Percentiles rank a stretch among this genome's conserved stretches.
Evolutionary conservation across 2,113 vertebrate genomes (phyloP).

Genomic region (Calypte anna): DNA sequence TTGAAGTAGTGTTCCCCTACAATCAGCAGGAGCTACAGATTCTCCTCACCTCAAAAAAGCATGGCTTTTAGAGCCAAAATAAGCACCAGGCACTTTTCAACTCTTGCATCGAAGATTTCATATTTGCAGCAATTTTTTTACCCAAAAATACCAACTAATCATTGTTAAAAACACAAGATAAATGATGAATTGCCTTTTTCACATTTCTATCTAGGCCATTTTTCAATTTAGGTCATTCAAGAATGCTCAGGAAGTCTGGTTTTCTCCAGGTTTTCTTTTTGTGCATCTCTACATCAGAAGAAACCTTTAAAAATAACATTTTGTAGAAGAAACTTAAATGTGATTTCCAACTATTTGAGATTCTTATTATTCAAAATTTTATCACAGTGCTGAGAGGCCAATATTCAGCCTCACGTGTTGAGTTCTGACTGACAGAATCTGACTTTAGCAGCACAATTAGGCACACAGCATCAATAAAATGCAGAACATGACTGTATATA

Average conservation of each 20-base stretch:
- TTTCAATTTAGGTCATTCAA: background rate
- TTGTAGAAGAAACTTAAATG: background rate
- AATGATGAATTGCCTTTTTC: background rate
- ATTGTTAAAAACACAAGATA: background rate
- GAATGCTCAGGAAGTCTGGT: background rate
- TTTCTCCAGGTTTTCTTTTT: background rate
- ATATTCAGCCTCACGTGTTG: background rate
- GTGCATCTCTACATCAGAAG: background rate
- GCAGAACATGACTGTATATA: background rate
- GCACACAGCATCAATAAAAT: background rate
- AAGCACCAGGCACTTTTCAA: background rate
- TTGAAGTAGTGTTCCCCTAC: background rate
- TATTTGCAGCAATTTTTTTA: background rate
- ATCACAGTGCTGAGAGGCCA: background rate
- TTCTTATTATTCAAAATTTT: background rate
- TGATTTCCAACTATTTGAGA: background rate
- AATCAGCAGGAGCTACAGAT: conserved; percentile 10
- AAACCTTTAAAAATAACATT: background rate
- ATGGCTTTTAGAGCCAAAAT: background rate
- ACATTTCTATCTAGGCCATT: background rate
- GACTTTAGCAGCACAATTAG: background rate
- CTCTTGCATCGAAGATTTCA: background rate
- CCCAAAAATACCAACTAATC: background rate
- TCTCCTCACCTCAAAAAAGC: background rate
- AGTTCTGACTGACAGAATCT: background rate